phyloP scores from a whole-genome alignment of 2,888 invertebrate genomes.

The Caenorhabditis drosophilae region DNA sequence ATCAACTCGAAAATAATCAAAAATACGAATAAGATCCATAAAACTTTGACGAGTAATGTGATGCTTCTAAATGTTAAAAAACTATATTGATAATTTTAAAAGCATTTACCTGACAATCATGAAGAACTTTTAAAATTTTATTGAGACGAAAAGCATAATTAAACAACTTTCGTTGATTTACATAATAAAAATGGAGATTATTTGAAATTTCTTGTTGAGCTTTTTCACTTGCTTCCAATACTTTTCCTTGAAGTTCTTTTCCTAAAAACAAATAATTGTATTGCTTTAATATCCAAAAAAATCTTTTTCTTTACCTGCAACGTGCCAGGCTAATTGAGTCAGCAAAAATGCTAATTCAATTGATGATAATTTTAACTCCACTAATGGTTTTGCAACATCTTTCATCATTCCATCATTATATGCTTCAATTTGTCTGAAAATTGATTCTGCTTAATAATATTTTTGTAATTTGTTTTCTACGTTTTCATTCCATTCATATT shows the following conservation, averaged over 20 bases:
- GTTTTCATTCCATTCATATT: constrained; percentile 27
- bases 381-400: constrained; percentile 31
- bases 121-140: constrained; percentile 49
- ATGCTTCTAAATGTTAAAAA: not conserved
- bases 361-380: constrained; percentile 23
- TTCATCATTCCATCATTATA: constrained; percentile 40
- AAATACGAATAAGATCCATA: constrained; percentile 30
- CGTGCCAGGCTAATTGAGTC: constrained; percentile 39
- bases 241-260: constrained; percentile 25
- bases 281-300: not conserved
- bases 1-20: constrained; percentile 27
- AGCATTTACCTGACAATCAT: constrained; percentile 36
- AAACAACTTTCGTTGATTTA: constrained; percentile 14
- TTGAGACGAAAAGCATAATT: constrained; percentile 50
- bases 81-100: not conserved
- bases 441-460: too few species aligned
- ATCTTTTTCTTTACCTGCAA: constrained; percentile 35
- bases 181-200: constrained; percentile 44
- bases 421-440: too few species aligned
- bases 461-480: constrained; percentile 24
- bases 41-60: constrained; percentile 32
- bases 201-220: constrained; percentile 34
- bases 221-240: constrained; percentile 25
- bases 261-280: constrained; percentile 10
- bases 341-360: constrained; percentile 42